These are phyloP conservation scores for Hypercompe scribonia DNA, from an alignment of 2,888 invertebrate species.

Conservation along the genomic window DNA sequence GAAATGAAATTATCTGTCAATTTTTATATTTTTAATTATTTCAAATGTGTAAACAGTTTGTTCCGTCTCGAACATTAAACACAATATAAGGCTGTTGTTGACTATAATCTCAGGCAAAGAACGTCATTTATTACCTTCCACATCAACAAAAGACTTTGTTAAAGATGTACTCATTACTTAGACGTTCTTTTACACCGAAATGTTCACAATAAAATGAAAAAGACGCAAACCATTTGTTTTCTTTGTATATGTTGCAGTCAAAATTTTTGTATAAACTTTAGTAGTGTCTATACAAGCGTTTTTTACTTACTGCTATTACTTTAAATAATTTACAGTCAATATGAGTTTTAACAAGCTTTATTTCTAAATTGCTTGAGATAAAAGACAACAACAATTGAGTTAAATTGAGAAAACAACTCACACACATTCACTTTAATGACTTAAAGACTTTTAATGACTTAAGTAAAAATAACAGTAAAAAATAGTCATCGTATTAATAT, in stretches of 20 bases:
- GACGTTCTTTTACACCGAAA: conserved; percentile 26
- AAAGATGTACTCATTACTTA: conserved; percentile 21
- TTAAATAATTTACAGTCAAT: neutral
- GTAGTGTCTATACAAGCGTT: neutral
- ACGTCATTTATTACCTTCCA: neutral
- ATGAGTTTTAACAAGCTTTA: no score
- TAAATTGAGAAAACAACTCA: no score
- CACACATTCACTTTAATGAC: no score
- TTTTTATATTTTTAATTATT: no score
- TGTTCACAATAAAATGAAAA: conserved; percentile 48
- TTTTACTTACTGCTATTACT: neutral
- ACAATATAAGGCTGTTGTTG: conserved; percentile 1
- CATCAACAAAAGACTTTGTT: conserved; percentile 8
- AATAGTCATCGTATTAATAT: no score
- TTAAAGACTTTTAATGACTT: no score
- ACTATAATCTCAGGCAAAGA: conserved; percentile 1
- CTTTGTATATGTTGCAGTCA: conserved; percentile 51
- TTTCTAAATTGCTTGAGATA: no score
- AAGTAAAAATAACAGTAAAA: no score
- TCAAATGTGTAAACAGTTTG: neutral
- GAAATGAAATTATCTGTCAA: no score
- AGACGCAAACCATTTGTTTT: conserved; percentile 54
- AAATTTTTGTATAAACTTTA: neutral
- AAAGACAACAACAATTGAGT: no score
- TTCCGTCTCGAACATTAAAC: neutral